These are phyloP conservation scores for Petrophora chlorosata DNA, from an alignment of 2,888 invertebrate species.

Conservation along the genomic window DNA sequence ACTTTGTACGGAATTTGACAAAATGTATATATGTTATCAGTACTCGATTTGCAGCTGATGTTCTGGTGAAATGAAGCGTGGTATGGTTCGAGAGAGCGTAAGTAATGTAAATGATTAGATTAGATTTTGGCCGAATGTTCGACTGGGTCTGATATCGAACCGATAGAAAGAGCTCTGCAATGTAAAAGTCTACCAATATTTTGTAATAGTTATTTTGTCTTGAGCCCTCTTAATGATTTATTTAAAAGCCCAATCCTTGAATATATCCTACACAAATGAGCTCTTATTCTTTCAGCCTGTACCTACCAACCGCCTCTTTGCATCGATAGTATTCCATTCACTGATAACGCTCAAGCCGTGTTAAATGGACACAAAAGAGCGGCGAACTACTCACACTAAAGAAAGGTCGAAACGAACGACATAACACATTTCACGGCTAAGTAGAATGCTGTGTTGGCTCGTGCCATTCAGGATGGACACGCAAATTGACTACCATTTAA, in stretches of 20 bases:
- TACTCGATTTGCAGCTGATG: constrained; percentile 25
- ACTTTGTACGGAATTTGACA: background rate
- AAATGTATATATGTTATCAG: constrained; percentile 19
- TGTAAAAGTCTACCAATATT: too few species aligned
- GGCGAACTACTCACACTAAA: constrained; percentile 36
- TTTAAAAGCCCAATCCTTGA: too few species aligned
- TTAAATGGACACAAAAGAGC: constrained; percentile 40
- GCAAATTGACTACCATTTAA: constrained; percentile 74
- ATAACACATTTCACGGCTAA: constrained; percentile 76
- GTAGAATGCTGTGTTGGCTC: constrained; percentile 73
- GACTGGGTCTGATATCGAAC: too few species aligned
- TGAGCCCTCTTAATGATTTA: too few species aligned
- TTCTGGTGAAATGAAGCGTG: constrained; percentile 76
- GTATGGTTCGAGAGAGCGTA: constrained; percentile 69
- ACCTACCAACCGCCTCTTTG: too few species aligned
- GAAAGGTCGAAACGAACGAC: constrained; percentile 50
- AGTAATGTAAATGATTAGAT: constrained; percentile 80
- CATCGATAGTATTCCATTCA: constrained; percentile 45
- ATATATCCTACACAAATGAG: too few species aligned
- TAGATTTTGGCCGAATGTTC: constrained; percentile 73
- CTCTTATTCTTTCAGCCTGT: too few species aligned
- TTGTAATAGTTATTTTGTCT: background rate
- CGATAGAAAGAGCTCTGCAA: too few species aligned
- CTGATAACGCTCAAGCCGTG: constrained; percentile 26
- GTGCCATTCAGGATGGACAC: constrained; percentile 47